Evolutionary conservation across 2,113 vertebrate genomes (phyloP), one percentile per base, ranked within the genome.

Genomic region (Lepus timidus): DNA sequence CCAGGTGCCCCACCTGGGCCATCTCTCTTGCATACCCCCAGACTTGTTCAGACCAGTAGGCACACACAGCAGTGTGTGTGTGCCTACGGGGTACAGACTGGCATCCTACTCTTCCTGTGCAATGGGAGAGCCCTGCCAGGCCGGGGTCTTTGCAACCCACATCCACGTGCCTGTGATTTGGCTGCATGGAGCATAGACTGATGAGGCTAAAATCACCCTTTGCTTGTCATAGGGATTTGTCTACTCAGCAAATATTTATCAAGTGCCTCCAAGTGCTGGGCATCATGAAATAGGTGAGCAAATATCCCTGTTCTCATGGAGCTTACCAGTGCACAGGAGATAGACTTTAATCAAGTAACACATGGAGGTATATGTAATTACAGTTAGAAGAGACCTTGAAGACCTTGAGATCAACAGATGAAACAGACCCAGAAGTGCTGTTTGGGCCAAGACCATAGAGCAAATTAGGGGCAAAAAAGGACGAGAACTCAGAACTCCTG

Each of bases 181-280:
- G 3, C 44, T 62, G 14, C 65, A 39, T 19, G 84, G 75, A 89
- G 27, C 44, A 80, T 44, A 67, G 55, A 9, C 44, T 83, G 14
- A 51, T n/a, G 65, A 96, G 89, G 17, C 76, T 81, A 68, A 78
- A 61, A 17, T 65, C 81, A 67, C 68, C 20, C 4, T 51, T 82
- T 93, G 19, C 7, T 93, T 95, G 81, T 62, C 94, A 49, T 25
- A 67, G 80, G 39, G 64, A 90, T 67, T 91, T 68, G 70, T 86
- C 83, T 76, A 64, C 55, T 82, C 20, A 17, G 55, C 44, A 65
- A 23, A 17, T 80, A 67, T 29, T 61, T 95, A 49, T 61, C 4
- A 16, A 80, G 33, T 76, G 36, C 22, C 74, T 92, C 4, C 17
- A 64, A 27, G 36, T 84, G 31, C 85, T 93, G 11, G 51, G 55